These are phyloP conservation scores for Scaptomyza caliginosa DNA, from an alignment of 2,888 invertebrate species.

Conservation along the genomic window DNA sequence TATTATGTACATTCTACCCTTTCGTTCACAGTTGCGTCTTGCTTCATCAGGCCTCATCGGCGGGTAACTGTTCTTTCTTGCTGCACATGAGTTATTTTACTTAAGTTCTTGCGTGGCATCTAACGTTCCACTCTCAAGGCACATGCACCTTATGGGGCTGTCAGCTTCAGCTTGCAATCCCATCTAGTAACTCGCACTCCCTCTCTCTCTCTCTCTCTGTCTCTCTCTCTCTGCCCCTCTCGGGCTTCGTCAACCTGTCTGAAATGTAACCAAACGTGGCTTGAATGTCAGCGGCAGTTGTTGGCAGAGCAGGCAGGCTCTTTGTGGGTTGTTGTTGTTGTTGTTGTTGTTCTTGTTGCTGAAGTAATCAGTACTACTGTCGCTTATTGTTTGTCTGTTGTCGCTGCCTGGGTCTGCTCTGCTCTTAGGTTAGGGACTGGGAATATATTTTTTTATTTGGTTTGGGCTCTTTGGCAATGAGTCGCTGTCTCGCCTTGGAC, in stretches of 20 bases:
- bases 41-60: neutral
- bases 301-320: neutral
- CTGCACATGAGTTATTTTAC: slow-evolving; percentile 78
- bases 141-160: slow-evolving; percentile 71
- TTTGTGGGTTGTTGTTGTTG: neutral
- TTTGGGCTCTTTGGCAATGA: slow-evolving; percentile 60
- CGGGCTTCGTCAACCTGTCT: slow-evolving; percentile 47
- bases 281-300: slow-evolving; percentile 73
- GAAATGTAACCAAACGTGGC: slow-evolving; percentile 75
- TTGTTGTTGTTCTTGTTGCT: slow-evolving; percentile 52
- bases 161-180: slow-evolving; percentile 43
- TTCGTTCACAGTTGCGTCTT: too few relatives aligned
- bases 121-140: slow-evolving; percentile 77
- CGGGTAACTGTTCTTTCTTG: slow-evolving; percentile 48
- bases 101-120: slow-evolving; percentile 72
- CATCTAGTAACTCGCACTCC: neutral
- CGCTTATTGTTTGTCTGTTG: slow-evolving; percentile 73
- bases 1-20: too few relatives aligned
- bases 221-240: neutral
- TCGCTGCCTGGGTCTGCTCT: slow-evolving; percentile 29
- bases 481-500: slow-evolving; percentile 56
- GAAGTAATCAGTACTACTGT: slow-evolving; percentile 77
- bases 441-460: slow-evolving; percentile 17
- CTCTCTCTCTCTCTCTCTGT: too few relatives aligned
- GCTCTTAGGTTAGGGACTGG: slow-evolving; percentile 17